These are phyloP conservation scores for Atractosteus spatula DNA, from an alignment of 2,113 vertebrate species.

Conservation along the genomic window DNA sequence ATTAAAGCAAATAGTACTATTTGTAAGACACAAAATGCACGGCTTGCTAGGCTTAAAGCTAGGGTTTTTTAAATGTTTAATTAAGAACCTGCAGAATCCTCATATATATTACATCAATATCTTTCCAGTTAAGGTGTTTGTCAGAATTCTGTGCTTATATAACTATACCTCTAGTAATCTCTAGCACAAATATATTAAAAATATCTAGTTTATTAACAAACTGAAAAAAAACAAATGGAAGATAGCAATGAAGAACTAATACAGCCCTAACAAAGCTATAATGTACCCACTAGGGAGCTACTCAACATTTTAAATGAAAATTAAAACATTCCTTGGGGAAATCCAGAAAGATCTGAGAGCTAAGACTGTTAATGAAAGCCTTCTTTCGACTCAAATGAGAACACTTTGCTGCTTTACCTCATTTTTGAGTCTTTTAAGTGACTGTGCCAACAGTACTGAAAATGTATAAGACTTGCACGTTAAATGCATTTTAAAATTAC, in stretches of 20 bases:
- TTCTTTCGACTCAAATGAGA: slow-evolving; percentile 28
- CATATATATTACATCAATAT: too few relatives aligned
- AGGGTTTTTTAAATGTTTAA: too few relatives aligned
- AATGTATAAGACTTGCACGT: slow-evolving; percentile 42
- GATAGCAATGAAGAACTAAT: slow-evolving; percentile 30
- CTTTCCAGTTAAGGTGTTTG: too few relatives aligned
- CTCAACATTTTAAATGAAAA: slow-evolving; percentile 24
- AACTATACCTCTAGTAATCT: slow-evolving; percentile 76
- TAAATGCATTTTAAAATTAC: slow-evolving; percentile 29
- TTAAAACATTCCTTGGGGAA: slow-evolving; percentile 49
- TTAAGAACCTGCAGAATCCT: too few relatives aligned
- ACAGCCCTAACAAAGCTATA: slow-evolving; percentile 34
- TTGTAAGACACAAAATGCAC: too few relatives aligned
- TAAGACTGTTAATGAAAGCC: slow-evolving; percentile 51
- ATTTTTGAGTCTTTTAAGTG: slow-evolving; percentile 41
- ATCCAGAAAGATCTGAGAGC: slow-evolving; percentile 31
- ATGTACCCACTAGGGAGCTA: slow-evolving; percentile 28
- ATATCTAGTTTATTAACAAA: slow-evolving; percentile 69
- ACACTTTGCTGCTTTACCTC: slow-evolving; percentile 28
- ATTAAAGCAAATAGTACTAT: too few relatives aligned
- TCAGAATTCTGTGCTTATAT: slow-evolving; percentile 48
- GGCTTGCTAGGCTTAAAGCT: too few relatives aligned
- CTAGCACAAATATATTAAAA: slow-evolving; percentile 61
- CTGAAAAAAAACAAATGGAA: slow-evolving; percentile 41
- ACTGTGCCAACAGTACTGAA: slow-evolving; percentile 49